These are phyloP conservation scores for Ammospiza caudacuta DNA, from an alignment of 2,113 vertebrate species.

Conservation along the genomic window DNA sequence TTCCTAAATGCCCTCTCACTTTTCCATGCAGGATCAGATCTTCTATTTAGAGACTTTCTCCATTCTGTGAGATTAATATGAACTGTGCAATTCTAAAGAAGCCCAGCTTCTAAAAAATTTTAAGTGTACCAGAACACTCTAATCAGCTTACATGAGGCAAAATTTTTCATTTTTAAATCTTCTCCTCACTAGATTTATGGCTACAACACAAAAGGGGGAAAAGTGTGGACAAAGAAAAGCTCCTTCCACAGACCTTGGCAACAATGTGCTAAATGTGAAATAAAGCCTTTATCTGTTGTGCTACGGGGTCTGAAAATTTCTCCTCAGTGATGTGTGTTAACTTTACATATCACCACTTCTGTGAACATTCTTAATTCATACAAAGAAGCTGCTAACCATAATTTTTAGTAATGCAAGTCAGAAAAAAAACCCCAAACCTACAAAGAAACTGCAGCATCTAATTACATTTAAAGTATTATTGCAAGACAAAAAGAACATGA, in stretches of 20 bases:
- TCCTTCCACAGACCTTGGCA: not conserved
- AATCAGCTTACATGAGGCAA: not conserved
- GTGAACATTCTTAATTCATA: not conserved
- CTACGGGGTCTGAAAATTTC: not conserved
- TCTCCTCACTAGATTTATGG: not conserved
- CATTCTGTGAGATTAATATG: not conserved
- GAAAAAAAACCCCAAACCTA: not conserved
- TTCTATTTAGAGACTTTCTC: not conserved
- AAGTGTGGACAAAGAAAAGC: not conserved
- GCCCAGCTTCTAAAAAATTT: not conserved
- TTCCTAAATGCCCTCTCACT: not conserved
- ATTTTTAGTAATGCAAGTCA: not conserved
- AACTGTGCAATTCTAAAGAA: not conserved
- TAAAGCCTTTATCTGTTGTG: not conserved
- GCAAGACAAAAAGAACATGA: not conserved
- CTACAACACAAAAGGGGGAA: not conserved
- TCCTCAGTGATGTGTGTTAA: not conserved
- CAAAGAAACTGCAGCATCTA: not conserved
- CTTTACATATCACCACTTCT: not conserved
- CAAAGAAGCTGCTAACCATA: not conserved
- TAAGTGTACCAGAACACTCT: not conserved
- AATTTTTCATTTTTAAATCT: not conserved
- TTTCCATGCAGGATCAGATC: not conserved
- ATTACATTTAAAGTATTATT: not conserved
- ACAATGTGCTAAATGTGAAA: not conserved